Evolutionary conservation across 2,888 invertebrate species (phyloP).

Genomic region (Tillus elongatus): DNA sequence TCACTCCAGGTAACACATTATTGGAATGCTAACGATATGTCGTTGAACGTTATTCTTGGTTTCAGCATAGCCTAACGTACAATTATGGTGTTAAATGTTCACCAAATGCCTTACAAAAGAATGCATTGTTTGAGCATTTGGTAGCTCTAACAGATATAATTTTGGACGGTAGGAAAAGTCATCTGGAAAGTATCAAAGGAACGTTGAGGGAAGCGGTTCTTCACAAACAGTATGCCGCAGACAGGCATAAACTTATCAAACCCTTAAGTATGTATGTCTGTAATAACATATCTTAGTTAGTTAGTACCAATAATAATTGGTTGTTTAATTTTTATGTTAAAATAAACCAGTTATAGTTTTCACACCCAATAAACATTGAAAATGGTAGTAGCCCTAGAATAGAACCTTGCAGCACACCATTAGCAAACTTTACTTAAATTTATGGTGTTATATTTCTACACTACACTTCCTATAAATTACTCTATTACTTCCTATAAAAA

Average conservation of each 20-base stretch:
- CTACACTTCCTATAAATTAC: too few species aligned
- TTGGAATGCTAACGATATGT: background rate
- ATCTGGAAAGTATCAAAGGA: slow-evolving; percentile 56
- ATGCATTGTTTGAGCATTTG: slow-evolving; percentile 58
- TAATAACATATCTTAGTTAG: too few species aligned
- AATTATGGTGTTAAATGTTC: slow-evolving; percentile 49
- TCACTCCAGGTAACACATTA: slow-evolving; percentile 37
- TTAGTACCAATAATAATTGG: slow-evolving; percentile 2
- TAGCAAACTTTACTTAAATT: too few species aligned
- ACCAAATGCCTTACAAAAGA: slow-evolving; percentile 47
- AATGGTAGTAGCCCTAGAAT: too few species aligned
- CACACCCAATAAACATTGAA: too few species aligned
- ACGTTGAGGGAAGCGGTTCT: slow-evolving; percentile 48
- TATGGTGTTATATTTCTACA: too few species aligned
- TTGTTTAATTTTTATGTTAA: too few species aligned
- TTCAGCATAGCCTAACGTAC: slow-evolving; percentile 39
- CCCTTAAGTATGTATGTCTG: slow-evolving; percentile 49
- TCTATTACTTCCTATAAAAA: too few species aligned
- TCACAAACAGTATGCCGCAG: slow-evolving; percentile 56
- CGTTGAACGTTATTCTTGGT: background rate
- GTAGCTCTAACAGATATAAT: slow-evolving; percentile 62
- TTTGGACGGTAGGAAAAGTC: slow-evolving; percentile 61
- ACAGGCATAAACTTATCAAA: slow-evolving; percentile 56
- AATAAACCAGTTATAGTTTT: too few species aligned
- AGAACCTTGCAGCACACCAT: too few species aligned